Conservation (phyloP, 2,113 vertebrate species). For the Melanerpes formicivorus region DNA sequence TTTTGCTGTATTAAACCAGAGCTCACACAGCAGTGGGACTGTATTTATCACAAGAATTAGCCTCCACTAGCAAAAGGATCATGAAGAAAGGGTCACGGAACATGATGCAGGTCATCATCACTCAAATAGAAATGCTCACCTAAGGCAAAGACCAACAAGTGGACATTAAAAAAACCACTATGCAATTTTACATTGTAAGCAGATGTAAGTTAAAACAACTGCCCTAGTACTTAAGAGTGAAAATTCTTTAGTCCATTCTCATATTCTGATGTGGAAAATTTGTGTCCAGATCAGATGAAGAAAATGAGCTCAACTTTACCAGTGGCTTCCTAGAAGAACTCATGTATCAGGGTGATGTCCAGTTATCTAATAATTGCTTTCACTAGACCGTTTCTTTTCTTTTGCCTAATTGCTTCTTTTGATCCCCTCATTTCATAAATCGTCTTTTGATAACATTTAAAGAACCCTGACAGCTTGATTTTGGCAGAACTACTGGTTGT, state of each 20-base stretch:
- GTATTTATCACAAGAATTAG: neutral
- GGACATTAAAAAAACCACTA: neutral
- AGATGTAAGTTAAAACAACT: neutral
- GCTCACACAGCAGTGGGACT: too few relatives aligned
- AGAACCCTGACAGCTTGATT: neutral
- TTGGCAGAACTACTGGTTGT: neutral
- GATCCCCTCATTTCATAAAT: neutral
- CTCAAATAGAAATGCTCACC: neutral
- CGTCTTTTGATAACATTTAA: neutral
- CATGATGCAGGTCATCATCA: neutral
- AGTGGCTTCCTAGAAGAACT: neutral
- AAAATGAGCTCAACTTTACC: neutral
- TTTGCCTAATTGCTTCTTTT: neutral
- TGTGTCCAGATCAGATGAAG: neutral
- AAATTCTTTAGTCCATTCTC: neutral
- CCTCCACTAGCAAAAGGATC: neutral
- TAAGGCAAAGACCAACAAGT: neutral
- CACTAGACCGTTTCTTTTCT: neutral
- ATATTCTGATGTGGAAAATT: neutral
- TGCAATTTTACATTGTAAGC: rapidly evolving
- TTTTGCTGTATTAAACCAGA: neutral
- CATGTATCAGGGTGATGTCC: neutral
- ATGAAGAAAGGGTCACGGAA: neutral
- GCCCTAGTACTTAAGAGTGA: neutral
- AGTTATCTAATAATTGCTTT: neutral